These are phyloP conservation scores for Chanos chanos DNA, from an alignment of 2,797 vertebrate species.

Conservation along the genomic window DNA sequence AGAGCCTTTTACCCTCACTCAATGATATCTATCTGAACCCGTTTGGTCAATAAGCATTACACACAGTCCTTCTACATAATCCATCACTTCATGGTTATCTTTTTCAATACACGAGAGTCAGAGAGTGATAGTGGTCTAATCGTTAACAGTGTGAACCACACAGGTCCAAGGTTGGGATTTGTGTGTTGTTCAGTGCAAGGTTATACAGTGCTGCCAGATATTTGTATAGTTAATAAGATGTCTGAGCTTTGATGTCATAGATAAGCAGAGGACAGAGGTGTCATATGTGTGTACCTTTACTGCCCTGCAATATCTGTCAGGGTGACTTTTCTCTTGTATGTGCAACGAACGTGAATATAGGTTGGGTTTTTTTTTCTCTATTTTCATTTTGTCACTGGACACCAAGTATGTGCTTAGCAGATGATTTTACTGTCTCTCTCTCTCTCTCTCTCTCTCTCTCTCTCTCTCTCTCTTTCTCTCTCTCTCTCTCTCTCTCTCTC, in stretches of 20 bases:
- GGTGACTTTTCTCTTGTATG: too few species aligned
- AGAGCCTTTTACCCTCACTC: conserved; percentile 44
- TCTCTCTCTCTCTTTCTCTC: background rate
- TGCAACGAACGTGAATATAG: too few species aligned
- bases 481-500: background rate
- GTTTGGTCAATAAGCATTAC: conserved; percentile 34
- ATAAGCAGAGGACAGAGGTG: too few species aligned
- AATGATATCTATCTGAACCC: conserved; percentile 24
- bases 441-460: background rate
- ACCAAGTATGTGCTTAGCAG: too few species aligned
- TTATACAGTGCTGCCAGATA: too few species aligned
- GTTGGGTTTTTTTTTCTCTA: background rate
- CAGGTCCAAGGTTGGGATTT: background rate
- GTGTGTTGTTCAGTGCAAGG: too few species aligned
- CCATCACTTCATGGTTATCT: conserved; percentile 22
- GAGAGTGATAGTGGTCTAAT: background rate
- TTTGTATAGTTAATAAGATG: too few species aligned
- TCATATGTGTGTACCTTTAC: too few species aligned
- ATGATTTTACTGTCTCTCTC: background rate
- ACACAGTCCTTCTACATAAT: conserved; percentile 17
- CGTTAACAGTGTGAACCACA: background rate
- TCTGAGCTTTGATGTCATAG: too few species aligned
- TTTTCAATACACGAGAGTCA: conserved; percentile 11
- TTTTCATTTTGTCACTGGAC: background rate
- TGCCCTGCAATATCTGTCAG: too few species aligned